Percentiles rank a stretch among this genome's conserved stretches.
Conservation (phyloP, 2,797 vertebrate species). For the Phrynocephalus vlangalii region DNA sequence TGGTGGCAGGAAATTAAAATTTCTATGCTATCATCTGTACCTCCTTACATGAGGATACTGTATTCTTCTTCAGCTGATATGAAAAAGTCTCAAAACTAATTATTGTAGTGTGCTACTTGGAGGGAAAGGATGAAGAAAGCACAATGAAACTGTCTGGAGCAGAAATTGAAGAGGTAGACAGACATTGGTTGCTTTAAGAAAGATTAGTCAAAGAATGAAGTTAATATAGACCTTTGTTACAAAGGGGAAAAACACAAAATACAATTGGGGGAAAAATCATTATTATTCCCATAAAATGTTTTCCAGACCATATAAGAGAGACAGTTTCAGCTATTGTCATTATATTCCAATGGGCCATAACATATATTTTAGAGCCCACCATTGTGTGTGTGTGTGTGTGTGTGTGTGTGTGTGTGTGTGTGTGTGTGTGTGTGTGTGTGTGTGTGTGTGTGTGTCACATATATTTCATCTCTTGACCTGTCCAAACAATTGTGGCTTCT, state of each 20-base stretch:
- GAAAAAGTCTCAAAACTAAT: conserved; percentile 43
- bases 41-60: conserved; percentile 25
- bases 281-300: conserved; percentile 26
- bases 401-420: no score
- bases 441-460: no score
- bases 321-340: background rate
- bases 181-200: conserved; percentile 1
- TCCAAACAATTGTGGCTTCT: no score
- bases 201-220: conserved; percentile 5
- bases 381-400: background rate
- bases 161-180: conserved; percentile 25
- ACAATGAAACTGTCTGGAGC: conserved; percentile 35
- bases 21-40: conserved; percentile 19
- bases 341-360: background rate
- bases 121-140: conserved; percentile 5
- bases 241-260: background rate
- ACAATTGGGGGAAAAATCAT: background rate
- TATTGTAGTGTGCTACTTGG: conserved; percentile 30
- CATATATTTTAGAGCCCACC: background rate
- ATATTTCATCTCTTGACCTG: no score
- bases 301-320: background rate
- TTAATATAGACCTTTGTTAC: background rate
- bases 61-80: conserved; percentile 45
- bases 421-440: no score
- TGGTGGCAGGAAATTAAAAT: conserved; percentile 53